Base-by-base conservation (phyloP, 1,140 invertebrate species). In the Rhagoletis pomonella region DNA sequence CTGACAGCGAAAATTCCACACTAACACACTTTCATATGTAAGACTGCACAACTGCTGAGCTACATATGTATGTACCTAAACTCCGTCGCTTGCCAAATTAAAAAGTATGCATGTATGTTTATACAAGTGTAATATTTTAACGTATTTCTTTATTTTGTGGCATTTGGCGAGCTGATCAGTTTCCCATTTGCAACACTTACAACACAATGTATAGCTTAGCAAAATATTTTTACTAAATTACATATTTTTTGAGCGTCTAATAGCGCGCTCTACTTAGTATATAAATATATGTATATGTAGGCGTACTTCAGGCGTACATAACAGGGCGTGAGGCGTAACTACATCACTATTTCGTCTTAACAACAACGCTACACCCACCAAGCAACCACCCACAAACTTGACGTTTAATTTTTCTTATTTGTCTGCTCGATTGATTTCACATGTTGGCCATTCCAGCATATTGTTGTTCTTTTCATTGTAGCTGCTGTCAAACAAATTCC, bases 371-470 rank as follows among this genome's bases (percentile, higher is more conserved):
- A 0, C 69, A 73, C 12, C 69, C 44, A 2, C 14, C 42, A 14
- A 29, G 4, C 73, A 19, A 4, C 17, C 47, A 29, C 47, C 44
- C 67, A 55, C 73, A 81, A 81, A 10, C 29, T 60, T 85, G 59
- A 85, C 84, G 84, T 85, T 85, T 60, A 59, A 85, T 85, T 85
- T 85, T 62, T 85, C 84, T 85, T 85, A 59, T 85, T 85, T 85
- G 73, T 85, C 55, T 85, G 84, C 84, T 85, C 84, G 59, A 85
- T 85, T 85, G 84, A 62, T 85, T 85, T 85, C 84, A 62, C 84
- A 60, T 85, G 84, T 62, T 85, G 42, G 84, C 55, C 84, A 62
- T 60, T 59, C 17, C 0, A 59, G 50, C 39, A n/a, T 62, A 14
- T 47, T 84, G 19, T 60, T 85, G 7, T 62, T 85, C 4, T 85